Evolutionary conservation across 1,140 invertebrate species (phyloP), one percentile per base, ranked within the genome.

Genomic region (Andricus grossulariae): DNA sequence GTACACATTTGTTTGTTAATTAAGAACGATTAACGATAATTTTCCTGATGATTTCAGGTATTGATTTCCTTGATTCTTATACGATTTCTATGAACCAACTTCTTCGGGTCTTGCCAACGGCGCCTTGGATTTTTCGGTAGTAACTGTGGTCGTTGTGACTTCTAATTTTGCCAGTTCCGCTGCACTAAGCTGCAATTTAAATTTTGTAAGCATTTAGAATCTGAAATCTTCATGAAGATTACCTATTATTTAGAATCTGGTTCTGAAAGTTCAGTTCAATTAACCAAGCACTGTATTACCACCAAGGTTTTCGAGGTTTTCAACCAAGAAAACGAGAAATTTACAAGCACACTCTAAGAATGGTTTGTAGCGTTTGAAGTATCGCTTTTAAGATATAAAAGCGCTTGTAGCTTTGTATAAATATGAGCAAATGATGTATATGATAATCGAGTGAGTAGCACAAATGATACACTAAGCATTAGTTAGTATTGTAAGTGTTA

Each of bases 71-170:
- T 45, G 39, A 45, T 39, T 39, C n/a, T 66, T 7, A 39, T 39
- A 45, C n/a, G 21, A 15, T 49, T 81, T 71, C 82, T 91, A 91
- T 80, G 90, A 90, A 71, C 88, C 87, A 52, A 91, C 89, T 80
- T 91, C 90, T 79, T 91, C 90, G 60, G 90, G 87, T 86, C 89
- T 89, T 32, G 90, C 87, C 76, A 91, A 84, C 32, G 90, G 89
- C 54, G 89, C 88, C 80, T 91, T 91, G 1, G 90, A 89, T 55
- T 90, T 91, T 84, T 91, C 90, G 11, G 89, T 91, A 54, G 90
- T 91, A 11, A 91, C 89, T n/a, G 88, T 91, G n/a, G 89, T 91
- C 32, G 89, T 91, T 50, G 90, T 89, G 8, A 91, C 88, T 75
- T 91, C 89, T 73, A 91, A 82, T 70, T 91, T 91, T 49, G 87